These are phyloP conservation scores for Leiothrix lutea DNA, from an alignment of 2,113 vertebrate genomes.

Conservation along the genomic window DNA sequence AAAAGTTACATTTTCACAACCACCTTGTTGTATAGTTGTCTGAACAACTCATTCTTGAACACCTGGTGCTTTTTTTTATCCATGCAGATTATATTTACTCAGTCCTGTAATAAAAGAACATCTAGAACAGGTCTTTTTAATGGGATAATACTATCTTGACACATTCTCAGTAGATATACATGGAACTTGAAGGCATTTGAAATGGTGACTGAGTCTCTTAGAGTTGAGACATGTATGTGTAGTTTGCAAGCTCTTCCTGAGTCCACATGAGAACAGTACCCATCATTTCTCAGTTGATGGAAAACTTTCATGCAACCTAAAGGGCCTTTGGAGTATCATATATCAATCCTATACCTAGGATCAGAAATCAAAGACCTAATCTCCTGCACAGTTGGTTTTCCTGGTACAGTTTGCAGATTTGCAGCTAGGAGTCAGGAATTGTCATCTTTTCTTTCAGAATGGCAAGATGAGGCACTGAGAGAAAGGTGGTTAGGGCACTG, in stretches of 20 bases:
- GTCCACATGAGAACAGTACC: neutral
- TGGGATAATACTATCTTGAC: neutral
- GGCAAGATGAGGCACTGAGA: neutral
- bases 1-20: neutral
- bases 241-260: neutral
- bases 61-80: neutral
- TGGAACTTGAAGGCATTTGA: neutral
- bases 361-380: slow-evolving; percentile 2
- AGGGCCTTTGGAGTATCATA: neutral
- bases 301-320: neutral
- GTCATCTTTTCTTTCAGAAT: neutral
- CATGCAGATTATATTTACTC: neutral
- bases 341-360: neutral
- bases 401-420: neutral
- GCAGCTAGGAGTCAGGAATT: neutral
- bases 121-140: neutral
- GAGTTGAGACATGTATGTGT: neutral
- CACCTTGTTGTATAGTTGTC: neutral
- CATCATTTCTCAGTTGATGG: neutral
- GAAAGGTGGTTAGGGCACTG: neutral
- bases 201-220: neutral
- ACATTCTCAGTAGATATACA: neutral
- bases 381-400: slow-evolving; percentile 19
- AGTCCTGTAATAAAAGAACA: neutral
- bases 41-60: neutral